Base-by-base conservation (phyloP, 2,888 invertebrate species). In the Andrena bicolor region DNA sequence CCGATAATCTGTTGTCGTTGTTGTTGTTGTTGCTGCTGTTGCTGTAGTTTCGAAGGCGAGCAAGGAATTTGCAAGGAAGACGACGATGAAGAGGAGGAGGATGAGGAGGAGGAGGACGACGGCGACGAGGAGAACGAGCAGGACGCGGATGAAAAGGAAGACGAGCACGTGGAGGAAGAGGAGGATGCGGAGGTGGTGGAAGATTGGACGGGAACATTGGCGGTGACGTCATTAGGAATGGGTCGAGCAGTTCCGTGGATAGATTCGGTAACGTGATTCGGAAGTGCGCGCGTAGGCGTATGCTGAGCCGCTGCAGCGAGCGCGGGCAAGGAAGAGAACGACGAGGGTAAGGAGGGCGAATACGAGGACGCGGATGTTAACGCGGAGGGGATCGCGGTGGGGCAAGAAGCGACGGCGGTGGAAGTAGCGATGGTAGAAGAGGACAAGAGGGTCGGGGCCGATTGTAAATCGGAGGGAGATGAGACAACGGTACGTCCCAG, bases 11-110 rank as follows among this genome's bases (percentile, higher is more conserved):
- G 85, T 61, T 71, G 78, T 35, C 79, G 91, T 86, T 74, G 56
- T 13, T 20, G 65, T 10, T 49, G 72, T 10, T 78, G 75, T 5
- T 71, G 58, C 8, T 65, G 41, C 1, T 41, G 72, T 13, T 78
- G 76, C 7, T 76, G 93, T 60, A 93, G 77, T 75, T 94, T 94
- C 16, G 93, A 93, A 13, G 94, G 94, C 4, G 93, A 92, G 2
- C 91, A 91, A 0, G 92, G 86, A 5, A 88, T 87, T 56, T 92
- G 88, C 26, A 91, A 85, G 20, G 90, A 88, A n/a, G 86, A 80
- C 1, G 80, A 77, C 0, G 80, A 77, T 0, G 80, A 81, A 10
- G 56, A 81, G 3, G 80, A 77, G 1, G 81, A 78, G 3, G 81
- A 78, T 5, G 80, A 73, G 4, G 76, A 77, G 1, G 64, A 74